A percentile compares a stretch with the other conserved stretches of the same genome.
Evolutionary conservation across 2,888 invertebrate species (phyloP).

Genomic region (Rhyacophila evoluta): DNA sequence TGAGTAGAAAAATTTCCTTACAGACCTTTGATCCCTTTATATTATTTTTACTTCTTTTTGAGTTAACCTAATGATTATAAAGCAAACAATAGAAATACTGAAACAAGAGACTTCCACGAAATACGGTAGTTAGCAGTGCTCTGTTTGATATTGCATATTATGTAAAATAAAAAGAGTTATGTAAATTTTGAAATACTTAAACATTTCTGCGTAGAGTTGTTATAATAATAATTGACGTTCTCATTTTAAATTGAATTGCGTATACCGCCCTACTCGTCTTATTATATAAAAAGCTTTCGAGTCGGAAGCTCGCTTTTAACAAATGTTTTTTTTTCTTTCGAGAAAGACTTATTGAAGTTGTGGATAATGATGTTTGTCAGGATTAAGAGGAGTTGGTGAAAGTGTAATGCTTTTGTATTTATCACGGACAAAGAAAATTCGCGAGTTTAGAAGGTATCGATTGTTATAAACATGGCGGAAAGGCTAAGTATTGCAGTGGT

Average conservation of each 20-base stretch:
- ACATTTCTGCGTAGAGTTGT: background rate
- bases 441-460: conserved; percentile 7
- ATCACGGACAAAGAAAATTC: background rate
- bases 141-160: too few relatives aligned
- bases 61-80: too few relatives aligned
- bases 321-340: conserved; percentile 8
- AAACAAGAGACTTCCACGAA: too few relatives aligned
- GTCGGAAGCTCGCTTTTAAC: conserved; percentile 16
- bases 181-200: too few relatives aligned
- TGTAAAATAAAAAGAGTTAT: too few relatives aligned
- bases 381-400: conserved; percentile 22
- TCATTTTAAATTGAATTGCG: conserved; percentile 3
- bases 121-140: too few relatives aligned
- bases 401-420: conserved; percentile 21
- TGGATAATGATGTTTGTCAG: conserved; percentile 24
- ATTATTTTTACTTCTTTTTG: too few relatives aligned
- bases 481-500: too few relatives aligned
- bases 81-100: too few relatives aligned
- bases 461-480: background rate
- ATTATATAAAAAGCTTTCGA: background rate
- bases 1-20: too few relatives aligned
- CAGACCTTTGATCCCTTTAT: too few relatives aligned
- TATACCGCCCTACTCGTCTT: background rate
- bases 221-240: background rate
- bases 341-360: conserved; percentile 8